These are phyloP conservation scores for Dreissena polymorpha DNA, from an alignment of 1,140 invertebrate species.

Conservation along the genomic window DNA sequence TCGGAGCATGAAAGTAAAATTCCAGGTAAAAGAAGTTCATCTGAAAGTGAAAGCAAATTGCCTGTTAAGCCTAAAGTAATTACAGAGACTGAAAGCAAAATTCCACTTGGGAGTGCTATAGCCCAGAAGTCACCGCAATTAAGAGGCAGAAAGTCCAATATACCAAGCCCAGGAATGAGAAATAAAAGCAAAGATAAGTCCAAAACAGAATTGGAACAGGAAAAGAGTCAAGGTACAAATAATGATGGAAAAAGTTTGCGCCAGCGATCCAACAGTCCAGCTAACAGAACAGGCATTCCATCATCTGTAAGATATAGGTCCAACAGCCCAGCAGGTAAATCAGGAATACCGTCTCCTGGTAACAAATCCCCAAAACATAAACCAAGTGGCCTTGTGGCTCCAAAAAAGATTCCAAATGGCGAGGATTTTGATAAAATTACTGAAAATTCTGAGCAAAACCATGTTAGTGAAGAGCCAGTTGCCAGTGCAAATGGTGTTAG, in stretches of 20 bases:
- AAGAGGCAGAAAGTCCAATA: constrained; percentile 47
- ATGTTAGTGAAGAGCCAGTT: not conserved
- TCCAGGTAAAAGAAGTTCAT: not conserved
- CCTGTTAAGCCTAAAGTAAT: not conserved
- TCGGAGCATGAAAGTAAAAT: not conserved
- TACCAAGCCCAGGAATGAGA: constrained; percentile 46
- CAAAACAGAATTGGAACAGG: not conserved
- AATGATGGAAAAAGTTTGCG: constrained; percentile 19
- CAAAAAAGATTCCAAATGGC: constrained; percentile 46
- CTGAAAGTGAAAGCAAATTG: constrained; percentile 7
- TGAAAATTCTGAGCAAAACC: not conserved
- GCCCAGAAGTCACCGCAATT: constrained; percentile 43
- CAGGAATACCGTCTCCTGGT: constrained; percentile 33
- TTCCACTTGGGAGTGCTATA: constrained; percentile 28
- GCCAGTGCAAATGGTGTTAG: not conserved
- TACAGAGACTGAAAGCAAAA: constrained; percentile 14
- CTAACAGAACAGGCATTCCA: constrained; percentile 37
- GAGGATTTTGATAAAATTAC: not conserved
- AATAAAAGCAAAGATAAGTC: constrained; percentile 30
- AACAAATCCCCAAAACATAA: constrained; percentile 37
- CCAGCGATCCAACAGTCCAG: constrained; percentile 49
- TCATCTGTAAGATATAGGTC: constrained; percentile 33
- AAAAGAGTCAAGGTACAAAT: not conserved
- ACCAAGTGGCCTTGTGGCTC: constrained; percentile 33
- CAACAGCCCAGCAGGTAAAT: constrained; percentile 44